Conservation (phyloP, 2,113 vertebrate genomes). For the Geococcyx californianus region DNA sequence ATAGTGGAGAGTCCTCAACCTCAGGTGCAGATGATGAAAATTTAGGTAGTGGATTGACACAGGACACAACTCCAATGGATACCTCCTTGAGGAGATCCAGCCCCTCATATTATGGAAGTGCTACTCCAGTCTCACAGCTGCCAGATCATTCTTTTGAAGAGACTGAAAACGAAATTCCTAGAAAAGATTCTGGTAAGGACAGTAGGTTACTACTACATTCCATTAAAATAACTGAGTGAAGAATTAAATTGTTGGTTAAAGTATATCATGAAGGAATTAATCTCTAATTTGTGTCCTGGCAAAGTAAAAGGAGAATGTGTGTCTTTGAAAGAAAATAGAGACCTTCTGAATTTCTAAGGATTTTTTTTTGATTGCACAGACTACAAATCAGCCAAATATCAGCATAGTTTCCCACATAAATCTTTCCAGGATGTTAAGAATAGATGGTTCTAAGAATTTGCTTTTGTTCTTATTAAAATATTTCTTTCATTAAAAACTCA, state of each 20-base stretch:
- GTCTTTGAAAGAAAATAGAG: background rate
- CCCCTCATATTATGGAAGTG: background rate
- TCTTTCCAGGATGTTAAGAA: background rate
- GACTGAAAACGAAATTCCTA: background rate
- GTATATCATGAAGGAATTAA: background rate
- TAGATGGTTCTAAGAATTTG: background rate
- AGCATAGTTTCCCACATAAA: background rate
- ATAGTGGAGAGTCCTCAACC: slow-evolving; percentile 19
- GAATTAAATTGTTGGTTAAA: background rate
- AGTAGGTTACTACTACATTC: background rate
- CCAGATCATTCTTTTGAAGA: background rate
- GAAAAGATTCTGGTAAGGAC: slow-evolving; percentile 55
- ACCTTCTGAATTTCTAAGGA: background rate
- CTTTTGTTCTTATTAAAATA: background rate
- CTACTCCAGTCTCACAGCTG: background rate
- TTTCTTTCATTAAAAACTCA: background rate
- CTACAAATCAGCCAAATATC: background rate
- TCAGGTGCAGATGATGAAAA: slow-evolving; percentile 54
- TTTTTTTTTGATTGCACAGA: background rate
- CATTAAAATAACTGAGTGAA: background rate
- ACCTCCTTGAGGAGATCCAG: slow-evolving; percentile 52
- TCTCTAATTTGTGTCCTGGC: background rate
- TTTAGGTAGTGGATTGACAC: slow-evolving; percentile 58
- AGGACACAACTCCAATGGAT: slow-evolving; percentile 59
- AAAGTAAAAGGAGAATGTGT: background rate